Percentiles rank a stretch among this genome's conserved stretches.
These are phyloP conservation scores for Luehdorfia chinensis DNA, from an alignment of 1,140 invertebrate species.

Conservation along the genomic window DNA sequence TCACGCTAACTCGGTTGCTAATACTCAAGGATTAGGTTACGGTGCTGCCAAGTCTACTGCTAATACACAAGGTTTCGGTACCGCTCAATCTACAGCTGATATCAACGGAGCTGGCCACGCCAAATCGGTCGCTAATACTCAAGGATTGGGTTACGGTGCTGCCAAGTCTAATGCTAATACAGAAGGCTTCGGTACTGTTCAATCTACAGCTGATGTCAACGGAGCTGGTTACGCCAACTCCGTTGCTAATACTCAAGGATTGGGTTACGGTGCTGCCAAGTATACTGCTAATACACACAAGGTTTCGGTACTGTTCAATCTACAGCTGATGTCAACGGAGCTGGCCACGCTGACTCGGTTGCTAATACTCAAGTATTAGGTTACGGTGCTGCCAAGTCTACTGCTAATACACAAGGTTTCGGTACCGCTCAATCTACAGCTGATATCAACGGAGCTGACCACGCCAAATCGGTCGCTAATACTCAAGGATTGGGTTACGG, in stretches of 20 bases:
- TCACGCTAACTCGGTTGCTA: constrained; percentile 41
- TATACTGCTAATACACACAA: constrained; percentile 17
- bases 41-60: constrained; percentile 36
- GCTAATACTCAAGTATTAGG: background rate
- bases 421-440: constrained; percentile 41
- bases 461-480: constrained; percentile 4
- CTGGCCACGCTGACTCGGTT: constrained; percentile 9
- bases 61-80: constrained; percentile 31
- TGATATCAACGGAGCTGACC: constrained; percentile 31
- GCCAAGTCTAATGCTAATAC: constrained; percentile 1
- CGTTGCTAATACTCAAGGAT: constrained; percentile 27
- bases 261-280: constrained; percentile 15
- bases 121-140: constrained; percentile 5
- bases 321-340: no score
- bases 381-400: constrained; percentile 38
- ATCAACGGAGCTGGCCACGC: background rate
- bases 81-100: constrained; percentile 23
- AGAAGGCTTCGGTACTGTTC: constrained; percentile 23
- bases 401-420: constrained; percentile 33
- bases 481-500: constrained; percentile 10
- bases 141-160: constrained; percentile 13
- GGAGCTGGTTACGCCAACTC: constrained; percentile 31
- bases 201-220: constrained; percentile 27
- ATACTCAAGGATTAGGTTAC: constrained; percentile 41
- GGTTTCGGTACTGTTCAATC: constrained; percentile 16